Conservation (phyloP, 2,113 vertebrate genomes). For the Myotis lucifugus region DNA sequence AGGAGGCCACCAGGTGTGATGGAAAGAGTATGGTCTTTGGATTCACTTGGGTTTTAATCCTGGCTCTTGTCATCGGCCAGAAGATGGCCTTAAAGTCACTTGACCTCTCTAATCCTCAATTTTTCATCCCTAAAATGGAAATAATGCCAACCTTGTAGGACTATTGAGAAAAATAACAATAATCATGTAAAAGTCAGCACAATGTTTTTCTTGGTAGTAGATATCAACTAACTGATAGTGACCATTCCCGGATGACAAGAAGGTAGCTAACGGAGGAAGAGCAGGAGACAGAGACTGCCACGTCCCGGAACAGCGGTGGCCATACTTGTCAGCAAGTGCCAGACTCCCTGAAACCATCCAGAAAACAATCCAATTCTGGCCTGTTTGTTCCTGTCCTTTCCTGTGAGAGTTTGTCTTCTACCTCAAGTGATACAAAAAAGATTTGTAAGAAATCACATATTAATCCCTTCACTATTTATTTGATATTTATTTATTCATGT, state of each 20-base stretch:
- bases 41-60: background rate
- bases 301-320: background rate
- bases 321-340: background rate
- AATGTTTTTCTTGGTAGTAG: background rate
- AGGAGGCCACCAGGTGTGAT: background rate
- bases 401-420: slow-evolving; percentile 27
- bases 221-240: background rate
- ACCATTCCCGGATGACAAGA: background rate
- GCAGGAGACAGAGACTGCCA: background rate
- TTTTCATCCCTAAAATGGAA: background rate
- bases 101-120: background rate
- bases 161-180: background rate
- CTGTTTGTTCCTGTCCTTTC: background rate
- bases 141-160: background rate
- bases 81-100: background rate
- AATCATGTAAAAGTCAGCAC: background rate
- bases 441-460: slow-evolving; percentile 25
- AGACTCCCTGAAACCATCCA: background rate
- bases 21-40: background rate
- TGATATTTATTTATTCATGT: slow-evolving; percentile 19
- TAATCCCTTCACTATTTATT: slow-evolving; percentile 49
- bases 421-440: slow-evolving; percentile 40
- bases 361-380: background rate
- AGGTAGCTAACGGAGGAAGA: background rate
- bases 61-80: background rate